These are phyloP conservation scores for Dicaeum eximium DNA, from an alignment of 2,113 vertebrate species.

Conservation along the genomic window DNA sequence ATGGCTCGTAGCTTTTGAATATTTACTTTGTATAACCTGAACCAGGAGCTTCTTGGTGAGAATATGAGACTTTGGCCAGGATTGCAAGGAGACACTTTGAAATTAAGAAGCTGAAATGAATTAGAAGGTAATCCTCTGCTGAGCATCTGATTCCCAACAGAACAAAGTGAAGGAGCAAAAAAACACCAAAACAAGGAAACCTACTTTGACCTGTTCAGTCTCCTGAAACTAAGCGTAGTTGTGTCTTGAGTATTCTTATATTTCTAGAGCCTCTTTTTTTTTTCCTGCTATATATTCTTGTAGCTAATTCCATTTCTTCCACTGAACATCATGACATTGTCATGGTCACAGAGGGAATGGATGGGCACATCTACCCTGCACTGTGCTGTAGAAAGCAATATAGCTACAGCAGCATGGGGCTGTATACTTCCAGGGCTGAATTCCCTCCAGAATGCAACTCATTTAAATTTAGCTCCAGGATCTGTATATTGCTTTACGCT, in stretches of 20 bases:
- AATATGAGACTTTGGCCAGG: background rate
- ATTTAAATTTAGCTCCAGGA: slow-evolving; percentile 6
- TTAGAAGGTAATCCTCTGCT: background rate
- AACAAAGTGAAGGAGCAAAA: background rate
- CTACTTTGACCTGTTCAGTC: background rate
- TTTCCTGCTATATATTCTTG: background rate
- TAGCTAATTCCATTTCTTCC: background rate
- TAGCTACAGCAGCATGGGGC: background rate
- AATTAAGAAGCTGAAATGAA: background rate
- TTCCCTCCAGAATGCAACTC: background rate
- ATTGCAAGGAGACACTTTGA: background rate
- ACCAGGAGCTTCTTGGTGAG: background rate
- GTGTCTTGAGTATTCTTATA: background rate
- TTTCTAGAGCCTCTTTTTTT: background rate
- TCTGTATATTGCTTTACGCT: background rate
- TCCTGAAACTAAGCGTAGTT: background rate
- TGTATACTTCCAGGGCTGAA: background rate
- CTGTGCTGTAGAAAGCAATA: background rate
- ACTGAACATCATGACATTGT: background rate
- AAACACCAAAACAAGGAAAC: background rate
- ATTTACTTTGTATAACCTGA: slow-evolving; percentile 10
- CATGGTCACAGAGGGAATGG: background rate
- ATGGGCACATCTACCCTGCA: background rate
- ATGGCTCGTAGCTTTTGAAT: background rate
- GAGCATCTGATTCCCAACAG: background rate